These are phyloP conservation scores for Struthio camelus DNA, from an alignment of 2,113 vertebrate genomes.

Conservation along the genomic window DNA sequence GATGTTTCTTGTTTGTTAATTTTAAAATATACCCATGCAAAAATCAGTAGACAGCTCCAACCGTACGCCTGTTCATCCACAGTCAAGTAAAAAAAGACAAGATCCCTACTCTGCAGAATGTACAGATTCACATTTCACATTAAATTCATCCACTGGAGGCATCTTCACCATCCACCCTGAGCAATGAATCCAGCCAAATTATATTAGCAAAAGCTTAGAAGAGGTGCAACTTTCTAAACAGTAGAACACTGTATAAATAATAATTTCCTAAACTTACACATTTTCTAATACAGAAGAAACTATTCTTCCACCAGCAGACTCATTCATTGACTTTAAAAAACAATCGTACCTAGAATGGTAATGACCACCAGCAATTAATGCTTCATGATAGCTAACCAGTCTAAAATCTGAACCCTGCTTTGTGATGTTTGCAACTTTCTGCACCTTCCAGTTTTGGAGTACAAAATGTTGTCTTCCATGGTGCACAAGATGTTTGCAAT, in stretches of 20 bases:
- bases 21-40: not conserved
- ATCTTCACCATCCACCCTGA: not conserved
- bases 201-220: not conserved
- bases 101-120: not conserved
- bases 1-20: not conserved
- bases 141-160: not conserved
- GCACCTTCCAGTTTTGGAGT: not conserved
- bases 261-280: not conserved
- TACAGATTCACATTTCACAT: not conserved
- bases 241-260: not conserved
- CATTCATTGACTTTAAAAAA: not conserved
- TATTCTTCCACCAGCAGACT: not conserved
- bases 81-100: not conserved
- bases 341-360: not conserved
- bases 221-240: not conserved
- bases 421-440: not conserved
- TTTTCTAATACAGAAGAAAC: not conserved
- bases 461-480: not conserved
- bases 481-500: fast-evolving
- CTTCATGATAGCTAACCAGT: not conserved
- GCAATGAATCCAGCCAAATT: not conserved
- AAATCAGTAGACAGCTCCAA: not conserved
- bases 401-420: not conserved
- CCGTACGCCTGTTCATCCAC: not conserved
- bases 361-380: not conserved